A percentile compares a stretch with the other conserved stretches of the same genome.
phyloP scores from a whole-genome alignment of 1,140 invertebrate species.

The Musca domestica region DNA sequence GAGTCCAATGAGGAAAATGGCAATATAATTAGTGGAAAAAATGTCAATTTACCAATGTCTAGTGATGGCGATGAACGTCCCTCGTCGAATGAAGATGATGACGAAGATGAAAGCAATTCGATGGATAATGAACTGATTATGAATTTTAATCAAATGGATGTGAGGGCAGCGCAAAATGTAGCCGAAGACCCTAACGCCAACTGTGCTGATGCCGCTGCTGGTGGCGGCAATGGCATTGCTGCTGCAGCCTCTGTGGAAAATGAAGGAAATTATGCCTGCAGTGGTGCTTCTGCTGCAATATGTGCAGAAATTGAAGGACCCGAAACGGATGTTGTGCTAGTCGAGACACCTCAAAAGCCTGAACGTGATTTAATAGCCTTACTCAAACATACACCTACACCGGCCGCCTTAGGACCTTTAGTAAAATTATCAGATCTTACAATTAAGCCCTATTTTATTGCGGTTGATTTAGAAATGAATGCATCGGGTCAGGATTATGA shows the following conservation, averaged over 20 bases:
- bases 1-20: slow-evolving; percentile 63
- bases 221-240: slow-evolving; percentile 55
- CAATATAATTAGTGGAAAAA: slow-evolving; percentile 52
- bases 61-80: neutral
- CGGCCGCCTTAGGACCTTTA: slow-evolving; percentile 37
- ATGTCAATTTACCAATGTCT: slow-evolving; percentile 23
- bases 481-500: slow-evolving; percentile 37
- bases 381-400: slow-evolving; percentile 55
- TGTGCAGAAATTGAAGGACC: slow-evolving; percentile 70
- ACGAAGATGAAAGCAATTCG: slow-evolving; percentile 58
- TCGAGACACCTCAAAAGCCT: slow-evolving; percentile 67
- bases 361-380: slow-evolving; percentile 63
- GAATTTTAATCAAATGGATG: slow-evolving; percentile 54
- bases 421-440: slow-evolving; percentile 46
- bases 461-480: slow-evolving; percentile 61
- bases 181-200: slow-evolving; percentile 58
- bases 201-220: slow-evolving; percentile 51
- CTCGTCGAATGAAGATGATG: slow-evolving; percentile 41
- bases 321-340: slow-evolving; percentile 66
- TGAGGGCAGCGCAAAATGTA: slow-evolving; percentile 38
- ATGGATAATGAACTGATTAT: slow-evolving; percentile 56
- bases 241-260: slow-evolving; percentile 51
- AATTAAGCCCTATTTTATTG: slow-evolving; percentile 58
- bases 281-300: slow-evolving; percentile 59
- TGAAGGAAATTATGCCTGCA: slow-evolving; percentile 59